Base-by-base conservation (phyloP, 2,888 invertebrate species). In the Polymixis lichenea region DNA sequence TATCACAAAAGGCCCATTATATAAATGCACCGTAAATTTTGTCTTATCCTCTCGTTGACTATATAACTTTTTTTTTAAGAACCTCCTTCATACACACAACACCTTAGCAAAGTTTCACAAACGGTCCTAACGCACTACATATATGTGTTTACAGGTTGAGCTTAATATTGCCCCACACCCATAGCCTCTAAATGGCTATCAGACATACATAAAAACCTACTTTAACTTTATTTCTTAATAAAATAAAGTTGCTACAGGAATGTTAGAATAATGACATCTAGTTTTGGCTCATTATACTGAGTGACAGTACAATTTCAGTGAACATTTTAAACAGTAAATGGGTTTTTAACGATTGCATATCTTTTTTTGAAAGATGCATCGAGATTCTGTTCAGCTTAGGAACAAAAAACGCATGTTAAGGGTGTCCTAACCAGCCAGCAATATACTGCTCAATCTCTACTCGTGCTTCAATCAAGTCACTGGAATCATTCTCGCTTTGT, bases 381-480 rank as follows among this genome's bases (percentile, higher is more conserved):
- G 72, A 75, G 28, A 83, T 58, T 83, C 58, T 82, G 76, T 78
- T 76, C 49, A 73, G 60, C 53, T 70, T 84, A 78, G 67, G 70
- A 78, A 83, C 75, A 61, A 87, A 53, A 82, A 79, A 72, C 83
- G 80, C 49, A 77, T 75, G 67, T 53, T 93, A 83, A 43, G 69
- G 82, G 13, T 68, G 77, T 2, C 75, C 77, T 19, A 86, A 65
- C 98, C 98, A 98, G 17, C 95, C 88, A 11, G 93, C 95, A 70
- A 98, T 97, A 43, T 97, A 94, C 73, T 96, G 89, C 53, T 95
- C 95, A 86, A 98, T 97, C 91, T 97, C 94, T 51, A 97, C 92
- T 74, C 99, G 97, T 0, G 99, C 98, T 65, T 96, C 96, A 55
- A 95, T 97, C 78, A 99, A 95, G 74, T 97, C 97, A 0, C 97